Evolutionary conservation across 53 echinoderm and acorn worm species (phyloP), one percentile per base, ranked within the genome.

Genomic region (Temnopleurus reevesii): DNA sequence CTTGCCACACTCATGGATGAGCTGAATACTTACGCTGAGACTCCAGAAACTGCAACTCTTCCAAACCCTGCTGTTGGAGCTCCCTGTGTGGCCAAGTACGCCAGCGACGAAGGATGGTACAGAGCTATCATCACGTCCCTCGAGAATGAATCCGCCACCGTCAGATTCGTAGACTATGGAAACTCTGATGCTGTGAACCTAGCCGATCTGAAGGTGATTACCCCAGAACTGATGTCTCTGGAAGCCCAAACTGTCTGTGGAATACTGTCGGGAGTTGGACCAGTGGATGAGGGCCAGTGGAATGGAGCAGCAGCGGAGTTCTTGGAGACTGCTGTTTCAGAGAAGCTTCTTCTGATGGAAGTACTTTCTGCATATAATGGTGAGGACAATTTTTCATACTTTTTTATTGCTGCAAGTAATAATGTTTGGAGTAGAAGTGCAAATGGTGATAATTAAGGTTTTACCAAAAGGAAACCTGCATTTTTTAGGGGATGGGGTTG

Each of bases 91-190:
- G 96, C 96, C 38, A 86, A 94, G 90, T 99, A 93, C 89, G 58
- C 99, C 9, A 91, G 83, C 27, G 99, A 99, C 46, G 91, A 92
- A 24, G 94, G 93, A 21, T 99, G 96, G 99, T 99, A 99, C 44
- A 76, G 99, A 90, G 99, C 93, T 29, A 55, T 34, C 19, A 83
- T 96, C 27, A 84, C 91, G 0, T 82, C 61, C 18, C 30, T 92
- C 4, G 59, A 83, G 41, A 90, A 90, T 8, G 91, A 91, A 4
- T 41, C 77, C 23, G 90, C 77, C 24, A 92, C 89, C 7, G 96
- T 99, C 4, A 35, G 30, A 19, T 99, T 96, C 66, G 90, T 96
- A 6, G 96, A 99, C 81, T 99, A 99, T 83, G 99, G 99, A 36
- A 98, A 99, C 85, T 83, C 94, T 0, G 99, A 99, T 81, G 31